These are phyloP conservation scores for Alviniconcha marisindica DNA, from an alignment of 1,140 invertebrate species.

Conservation along the genomic window DNA sequence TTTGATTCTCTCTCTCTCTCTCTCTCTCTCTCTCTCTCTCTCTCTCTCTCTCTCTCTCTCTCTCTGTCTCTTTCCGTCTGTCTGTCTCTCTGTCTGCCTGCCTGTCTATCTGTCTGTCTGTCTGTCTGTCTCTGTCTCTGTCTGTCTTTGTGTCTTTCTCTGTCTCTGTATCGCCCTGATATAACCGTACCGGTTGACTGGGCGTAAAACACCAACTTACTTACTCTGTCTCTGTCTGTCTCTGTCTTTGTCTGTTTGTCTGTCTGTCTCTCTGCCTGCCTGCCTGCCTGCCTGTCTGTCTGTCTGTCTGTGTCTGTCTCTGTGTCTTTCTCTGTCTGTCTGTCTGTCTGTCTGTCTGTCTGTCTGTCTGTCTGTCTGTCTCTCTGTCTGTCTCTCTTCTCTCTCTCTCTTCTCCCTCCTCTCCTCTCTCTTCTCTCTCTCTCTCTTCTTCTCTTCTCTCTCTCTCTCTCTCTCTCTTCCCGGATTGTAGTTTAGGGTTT, in stretches of 20 bases:
- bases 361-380: not conserved
- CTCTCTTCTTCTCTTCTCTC: not conserved
- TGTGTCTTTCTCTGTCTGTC: constrained; percentile 19
- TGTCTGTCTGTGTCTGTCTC: not conserved
- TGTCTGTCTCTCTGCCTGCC: not conserved
- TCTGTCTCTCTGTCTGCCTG: no score
- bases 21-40: not conserved
- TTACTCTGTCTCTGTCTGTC: no score
- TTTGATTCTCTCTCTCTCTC: not conserved
- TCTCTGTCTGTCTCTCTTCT: not conserved
- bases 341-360: not conserved
- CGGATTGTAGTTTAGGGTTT: no score
- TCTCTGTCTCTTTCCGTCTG: no score
- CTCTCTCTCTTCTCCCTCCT: not conserved
- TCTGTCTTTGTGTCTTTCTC: no score
- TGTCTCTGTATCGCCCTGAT: not conserved
- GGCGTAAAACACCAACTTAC: not conserved
- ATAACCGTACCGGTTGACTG: not conserved
- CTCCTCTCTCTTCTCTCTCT: not conserved
- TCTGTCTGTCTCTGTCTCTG: no score
- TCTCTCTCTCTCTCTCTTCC: not conserved
- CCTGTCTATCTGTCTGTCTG: no score
- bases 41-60: not conserved
- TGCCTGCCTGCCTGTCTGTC: constrained; percentile 1
- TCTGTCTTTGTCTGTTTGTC: not conserved